A percentile compares a stretch with the other conserved stretches of the same genome.
Evolutionary conservation across 1,140 invertebrate genomes (phyloP).

Genomic region (Meloidogyne hapla): DNA sequence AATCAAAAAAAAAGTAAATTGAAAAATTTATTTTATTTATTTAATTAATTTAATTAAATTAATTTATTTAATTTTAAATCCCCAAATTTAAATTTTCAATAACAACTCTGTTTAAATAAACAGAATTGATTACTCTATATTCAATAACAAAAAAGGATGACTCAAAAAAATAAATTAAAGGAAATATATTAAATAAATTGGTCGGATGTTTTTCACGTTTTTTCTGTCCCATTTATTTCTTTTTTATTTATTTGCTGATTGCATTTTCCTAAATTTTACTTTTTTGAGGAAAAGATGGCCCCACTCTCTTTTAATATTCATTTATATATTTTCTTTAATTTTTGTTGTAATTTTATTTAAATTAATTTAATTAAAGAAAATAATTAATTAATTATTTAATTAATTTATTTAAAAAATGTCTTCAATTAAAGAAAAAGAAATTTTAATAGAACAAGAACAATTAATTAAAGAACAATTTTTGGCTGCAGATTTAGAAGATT

Average conservation of each 20-base stretch:
- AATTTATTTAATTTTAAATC: too few relatives aligned
- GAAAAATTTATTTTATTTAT: too few relatives aligned
- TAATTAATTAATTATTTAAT: not conserved
- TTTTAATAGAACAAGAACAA: constrained; percentile 38
- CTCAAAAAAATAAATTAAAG: too few relatives aligned
- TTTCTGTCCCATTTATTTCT: not conserved
- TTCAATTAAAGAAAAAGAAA: constrained; percentile 10
- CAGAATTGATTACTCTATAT: too few relatives aligned
- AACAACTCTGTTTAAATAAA: too few relatives aligned
- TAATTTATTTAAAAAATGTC: constrained; percentile 7
- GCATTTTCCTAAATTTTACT: not conserved
- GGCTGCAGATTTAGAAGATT: constrained; percentile 57
- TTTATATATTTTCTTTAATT: not conserved
- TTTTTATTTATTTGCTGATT: not conserved
- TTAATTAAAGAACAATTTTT: constrained; percentile 49
- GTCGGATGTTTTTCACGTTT: not conserved
- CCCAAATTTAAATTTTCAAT: too few relatives aligned
- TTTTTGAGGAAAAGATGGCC: not conserved
- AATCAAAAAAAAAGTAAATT: too few relatives aligned
- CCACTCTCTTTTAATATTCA: not conserved
- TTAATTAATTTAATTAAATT: too few relatives aligned
- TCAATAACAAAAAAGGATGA: too few relatives aligned
- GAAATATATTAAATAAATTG: not conserved
- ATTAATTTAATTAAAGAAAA: not conserved
- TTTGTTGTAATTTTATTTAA: not conserved